Conservation (phyloP, 2,888 invertebrate species). For the Machimus rusticus region DNA sequence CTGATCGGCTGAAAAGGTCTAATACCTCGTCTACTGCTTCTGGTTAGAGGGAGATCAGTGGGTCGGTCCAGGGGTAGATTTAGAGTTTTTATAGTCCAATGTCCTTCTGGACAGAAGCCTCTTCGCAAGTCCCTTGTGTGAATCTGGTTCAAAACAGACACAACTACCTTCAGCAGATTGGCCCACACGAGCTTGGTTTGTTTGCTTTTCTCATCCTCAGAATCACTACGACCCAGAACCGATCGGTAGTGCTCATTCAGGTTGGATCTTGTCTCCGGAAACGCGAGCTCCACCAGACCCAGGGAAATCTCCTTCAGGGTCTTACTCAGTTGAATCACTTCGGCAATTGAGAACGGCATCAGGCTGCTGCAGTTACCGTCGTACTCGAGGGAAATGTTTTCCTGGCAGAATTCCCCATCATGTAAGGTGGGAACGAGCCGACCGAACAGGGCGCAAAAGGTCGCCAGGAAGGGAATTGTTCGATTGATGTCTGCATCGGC, state of each 20-base stretch:
- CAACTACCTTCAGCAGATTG: constrained; percentile 75
- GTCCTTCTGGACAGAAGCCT: constrained; percentile 75
- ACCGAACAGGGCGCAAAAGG: constrained; percentile 85
- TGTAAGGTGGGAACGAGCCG: constrained; percentile 82
- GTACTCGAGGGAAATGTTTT: constrained; percentile 55
- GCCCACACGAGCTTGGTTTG: constrained; percentile 75
- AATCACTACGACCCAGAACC: constrained; percentile 59
- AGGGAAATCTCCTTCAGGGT: constrained; percentile 81
- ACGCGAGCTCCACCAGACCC: constrained; percentile 85
- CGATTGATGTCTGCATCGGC: constrained; percentile 69
- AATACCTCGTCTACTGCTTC: constrained; percentile 64
- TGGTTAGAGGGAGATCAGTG: constrained; percentile 66
- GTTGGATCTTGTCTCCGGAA: constrained; percentile 77
- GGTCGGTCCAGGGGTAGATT: constrained; percentile 66
- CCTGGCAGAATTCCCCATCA: constrained; percentile 81
- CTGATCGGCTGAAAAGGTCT: constrained; percentile 67
- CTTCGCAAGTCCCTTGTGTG: constrained; percentile 87
- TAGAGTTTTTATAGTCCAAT: constrained; percentile 69
- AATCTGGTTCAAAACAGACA: constrained; percentile 79
- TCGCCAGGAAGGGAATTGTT: constrained; percentile 79
- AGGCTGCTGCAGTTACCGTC: constrained; percentile 49
- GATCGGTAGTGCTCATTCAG: constrained; percentile 70
- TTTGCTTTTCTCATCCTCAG: constrained; percentile 58
- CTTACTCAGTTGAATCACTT: constrained; percentile 75
- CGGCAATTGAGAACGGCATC: constrained; percentile 74